Base-by-base conservation (phyloP, 2,113 vertebrate species). In the Dipodomys merriami region DNA sequence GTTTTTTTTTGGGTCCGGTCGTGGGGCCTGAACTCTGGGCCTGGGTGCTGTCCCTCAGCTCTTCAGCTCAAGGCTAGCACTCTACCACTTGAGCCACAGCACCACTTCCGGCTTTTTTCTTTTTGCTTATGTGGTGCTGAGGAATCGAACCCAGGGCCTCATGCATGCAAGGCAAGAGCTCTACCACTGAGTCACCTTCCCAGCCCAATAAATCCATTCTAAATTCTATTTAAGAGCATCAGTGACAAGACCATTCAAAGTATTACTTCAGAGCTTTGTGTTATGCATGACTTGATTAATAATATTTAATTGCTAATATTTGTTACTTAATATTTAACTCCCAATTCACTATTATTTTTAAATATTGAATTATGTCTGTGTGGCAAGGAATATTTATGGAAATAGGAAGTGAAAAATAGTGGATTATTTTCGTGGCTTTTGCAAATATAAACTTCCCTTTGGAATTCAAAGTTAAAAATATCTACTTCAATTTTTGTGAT, bases 341-440 rank as follows among this genome's bases (percentile, higher is more conserved):
- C 33, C 69, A 82, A 57, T 46, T 84, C 33, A 68, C 69, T 49
- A 6, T 92, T 84, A 69, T 64, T 89, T 93, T 78, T 62, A 91
- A 91, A 81, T 93, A 1, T 39, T 78, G 57, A 27, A 13, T 71
- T 83, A 22, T 85, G 1, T 86, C 77, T 94, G 22, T 27, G 19
- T 91, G 35, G 65, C 7, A 87, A 65, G 57, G 20, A 81, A 72
- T 89, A 69, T n/a, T 53, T 83, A 19, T 65, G 16, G 23, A 86
- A 90, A 91, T 65, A 1, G 53, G 49, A 78, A 83, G 79, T n/a
- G 68, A 77, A 60, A 94, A 79, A 88, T 44, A 19, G 53, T 65
- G 29, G 53, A 81, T 84, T 80, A 78, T 18, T 91, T 77, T 30
- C 65, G 35, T 82, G 72, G 33, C 3, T 33, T 74, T 88, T 65